These are phyloP conservation scores for Echiichthys vipera DNA, from an alignment of 2,797 vertebrate genomes.

Conservation along the genomic window DNA sequence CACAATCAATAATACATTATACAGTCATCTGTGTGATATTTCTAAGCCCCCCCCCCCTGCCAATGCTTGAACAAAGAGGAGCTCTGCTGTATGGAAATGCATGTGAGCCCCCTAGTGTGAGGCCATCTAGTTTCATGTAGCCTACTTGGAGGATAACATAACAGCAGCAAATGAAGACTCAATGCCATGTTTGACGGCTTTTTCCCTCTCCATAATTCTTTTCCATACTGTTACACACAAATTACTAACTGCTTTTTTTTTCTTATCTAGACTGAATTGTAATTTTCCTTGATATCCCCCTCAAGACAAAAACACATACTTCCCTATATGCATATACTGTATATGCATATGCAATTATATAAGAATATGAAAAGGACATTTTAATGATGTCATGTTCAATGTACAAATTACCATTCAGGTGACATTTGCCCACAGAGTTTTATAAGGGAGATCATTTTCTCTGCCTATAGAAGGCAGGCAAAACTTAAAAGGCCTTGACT, in stretches of 20 bases:
- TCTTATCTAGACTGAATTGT: not conserved
- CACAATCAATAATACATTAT: slow-evolving; percentile 67
- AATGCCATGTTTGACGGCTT: not conserved
- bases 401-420: slow-evolving; percentile 58
- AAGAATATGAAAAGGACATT: slow-evolving; percentile 28
- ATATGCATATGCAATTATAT: no score
- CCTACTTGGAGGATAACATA: slow-evolving; percentile 21
- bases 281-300: slow-evolving; percentile 7
- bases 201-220: not conserved
- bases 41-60: slow-evolving; percentile 1
- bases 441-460: slow-evolving; percentile 32
- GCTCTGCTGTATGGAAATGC: slow-evolving; percentile 56
- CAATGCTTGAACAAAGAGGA: slow-evolving; percentile 19
- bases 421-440: slow-evolving; percentile 63
- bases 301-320: slow-evolving; percentile 6
- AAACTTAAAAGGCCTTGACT: slow-evolving; percentile 46
- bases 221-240: not conserved
- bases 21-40: slow-evolving; percentile 49
- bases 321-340: no score
- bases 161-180: slow-evolving; percentile 7
- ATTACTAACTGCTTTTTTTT: not conserved
- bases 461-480: slow-evolving; percentile 51
- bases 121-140: slow-evolving; percentile 46
- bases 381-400: slow-evolving; percentile 32
- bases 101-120: slow-evolving; percentile 83